Evolutionary conservation across 2,113 vertebrate genomes (phyloP), one percentile per base, ranked within the genome.

Genomic region (Collichthys lucidus): DNA sequence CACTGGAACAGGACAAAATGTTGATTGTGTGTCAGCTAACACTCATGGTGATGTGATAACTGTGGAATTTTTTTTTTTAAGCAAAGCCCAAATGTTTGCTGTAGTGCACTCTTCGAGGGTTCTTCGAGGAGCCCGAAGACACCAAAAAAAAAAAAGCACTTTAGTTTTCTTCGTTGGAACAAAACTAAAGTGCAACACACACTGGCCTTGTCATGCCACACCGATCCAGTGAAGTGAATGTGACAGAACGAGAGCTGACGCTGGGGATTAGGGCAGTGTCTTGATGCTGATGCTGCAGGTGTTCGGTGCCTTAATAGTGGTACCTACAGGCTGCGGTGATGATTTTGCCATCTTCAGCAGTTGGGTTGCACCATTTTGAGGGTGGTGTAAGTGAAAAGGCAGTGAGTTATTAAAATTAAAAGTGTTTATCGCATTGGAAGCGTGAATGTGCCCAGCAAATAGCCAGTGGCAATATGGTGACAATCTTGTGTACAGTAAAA

Each of bases 1-100:
- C 77, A 59, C 20, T 56, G 72, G 69, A 71, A 74, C 44, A 74
- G 63, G 44, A 86, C 57, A 56, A 64, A 73, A 35, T 59, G 59
- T 19, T 60, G 69, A 75, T 22, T 60, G 71, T 40, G 50, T 80
- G 31, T 74, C 42, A 46, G 66, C 73, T 69, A 63, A 78, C 55
- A 75, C n/a, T 59, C 55, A 82, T 71, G 69, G 42, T 31, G 73
- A 79, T 63, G 77, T 79, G 65, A 65, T 35, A 66, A 53, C 44
- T 63, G 50, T 42, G 53, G 60, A 79, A 42, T 8, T 8, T 35
- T 9, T 65, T 62, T 52, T 35, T 9, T 65, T 12, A 72, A 77
- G 76, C 47, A 65, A 66, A 80, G 55, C 44, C n/a, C 44, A 77
- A 57, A 64, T 47, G 60, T 69, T 82, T 71, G 26, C 55, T 69